These are phyloP conservation scores for Eulemur macaco DNA, from an alignment of 2,113 vertebrate species.

Conservation along the genomic window DNA sequence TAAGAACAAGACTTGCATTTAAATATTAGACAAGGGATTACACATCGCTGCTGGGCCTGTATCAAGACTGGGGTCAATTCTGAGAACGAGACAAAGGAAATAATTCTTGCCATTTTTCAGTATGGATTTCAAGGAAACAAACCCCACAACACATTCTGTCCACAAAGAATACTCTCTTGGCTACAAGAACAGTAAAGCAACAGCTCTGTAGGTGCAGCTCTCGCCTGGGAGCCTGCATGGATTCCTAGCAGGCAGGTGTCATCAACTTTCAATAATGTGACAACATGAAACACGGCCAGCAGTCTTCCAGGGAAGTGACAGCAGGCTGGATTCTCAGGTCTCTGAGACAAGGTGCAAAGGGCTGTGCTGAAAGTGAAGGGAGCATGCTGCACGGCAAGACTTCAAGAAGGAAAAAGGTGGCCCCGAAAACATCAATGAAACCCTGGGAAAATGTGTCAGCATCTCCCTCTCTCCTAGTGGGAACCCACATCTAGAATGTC, in stretches of 20 bases:
- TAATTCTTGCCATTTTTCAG: background rate
- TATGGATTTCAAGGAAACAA: background rate
- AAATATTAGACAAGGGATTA: background rate
- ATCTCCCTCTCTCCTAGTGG: background rate
- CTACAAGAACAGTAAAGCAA: background rate
- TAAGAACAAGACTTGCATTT: background rate
- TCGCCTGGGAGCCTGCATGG: no score
- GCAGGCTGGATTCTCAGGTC: background rate
- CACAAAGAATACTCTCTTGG: background rate
- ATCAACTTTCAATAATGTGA: background rate
- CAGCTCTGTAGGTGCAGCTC: background rate
- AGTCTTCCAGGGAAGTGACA: background rate
- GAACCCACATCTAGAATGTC: background rate
- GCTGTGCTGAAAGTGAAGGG: background rate
- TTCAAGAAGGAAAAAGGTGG: background rate
- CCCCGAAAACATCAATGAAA: background rate
- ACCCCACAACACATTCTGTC: background rate
- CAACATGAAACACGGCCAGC: background rate
- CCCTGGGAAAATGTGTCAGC: background rate
- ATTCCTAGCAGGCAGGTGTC: background rate
- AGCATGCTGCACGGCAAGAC: background rate
- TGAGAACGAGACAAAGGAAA: background rate
- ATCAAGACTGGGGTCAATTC: background rate
- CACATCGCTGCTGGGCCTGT: background rate
- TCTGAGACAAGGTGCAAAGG: background rate